phyloP scores from a whole-genome alignment of 2,113 vertebrate species.

The Sphaerodactylus townsendi region DNA sequence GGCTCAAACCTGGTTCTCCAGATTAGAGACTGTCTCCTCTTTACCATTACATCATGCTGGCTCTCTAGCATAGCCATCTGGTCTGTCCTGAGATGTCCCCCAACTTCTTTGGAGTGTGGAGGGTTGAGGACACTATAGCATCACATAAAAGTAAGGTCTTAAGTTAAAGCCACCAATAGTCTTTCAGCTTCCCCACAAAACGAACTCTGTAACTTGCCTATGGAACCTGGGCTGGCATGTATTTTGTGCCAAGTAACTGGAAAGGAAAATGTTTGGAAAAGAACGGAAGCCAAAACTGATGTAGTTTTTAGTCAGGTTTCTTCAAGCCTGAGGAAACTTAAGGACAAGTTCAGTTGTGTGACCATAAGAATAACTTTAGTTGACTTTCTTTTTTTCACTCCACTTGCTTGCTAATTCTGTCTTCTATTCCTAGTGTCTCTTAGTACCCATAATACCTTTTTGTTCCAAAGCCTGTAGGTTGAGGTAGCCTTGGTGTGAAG shows the following conservation, averaged over 20 bases:
- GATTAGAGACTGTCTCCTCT: too few relatives aligned
- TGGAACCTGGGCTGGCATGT: too few relatives aligned
- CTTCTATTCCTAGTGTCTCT: slow-evolving; percentile 45
- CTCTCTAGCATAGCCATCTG: neutral
- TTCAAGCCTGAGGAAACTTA: neutral
- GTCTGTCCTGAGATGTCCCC: too few relatives aligned
- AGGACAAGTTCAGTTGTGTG: slow-evolving; percentile 7
- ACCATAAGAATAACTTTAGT: slow-evolving; percentile 15
- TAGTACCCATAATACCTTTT: slow-evolving; percentile 14
- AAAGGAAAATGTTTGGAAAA: neutral
- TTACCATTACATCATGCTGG: too few relatives aligned
- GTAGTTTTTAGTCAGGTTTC: neutral
- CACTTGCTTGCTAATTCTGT: slow-evolving; percentile 34
- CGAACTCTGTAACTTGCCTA: neutral
- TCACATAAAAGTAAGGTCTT: neutral
- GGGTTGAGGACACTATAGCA: neutral
- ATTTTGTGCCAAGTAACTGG: neutral
- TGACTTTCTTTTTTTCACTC: slow-evolving; percentile 6
- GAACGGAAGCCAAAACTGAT: neutral
- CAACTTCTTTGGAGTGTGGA: neutral
- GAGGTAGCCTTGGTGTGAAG: slow-evolving; percentile 42
- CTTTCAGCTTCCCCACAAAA: neutral
- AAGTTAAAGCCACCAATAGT: neutral
- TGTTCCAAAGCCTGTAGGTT: slow-evolving; percentile 46
- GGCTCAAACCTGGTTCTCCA: too few relatives aligned